Evolutionary conservation across 1,140 invertebrate genomes (phyloP), one percentile per base, ranked within the genome.

Genomic region (Anagrus nilaparvatae): DNA sequence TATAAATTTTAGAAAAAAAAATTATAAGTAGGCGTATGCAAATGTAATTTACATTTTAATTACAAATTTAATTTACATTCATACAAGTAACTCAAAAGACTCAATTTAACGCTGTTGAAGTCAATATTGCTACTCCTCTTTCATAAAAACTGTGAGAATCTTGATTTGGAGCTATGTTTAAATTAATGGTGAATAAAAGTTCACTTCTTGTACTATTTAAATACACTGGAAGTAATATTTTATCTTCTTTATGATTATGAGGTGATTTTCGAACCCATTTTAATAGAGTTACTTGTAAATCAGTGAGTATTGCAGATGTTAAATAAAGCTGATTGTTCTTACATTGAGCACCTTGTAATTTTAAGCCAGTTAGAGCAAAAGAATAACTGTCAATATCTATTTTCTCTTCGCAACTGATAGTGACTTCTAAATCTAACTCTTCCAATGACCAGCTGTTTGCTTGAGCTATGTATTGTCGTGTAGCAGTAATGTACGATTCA

Each of bases 401-500:
- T 52, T 69, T 76, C 54, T 71, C 75, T 44, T 60, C 71, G 25
- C 73, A 71, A 3, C 65, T 68, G 35, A 72, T 73, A 8, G 67
- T 75, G n/a, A 89, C 87, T 61, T 97, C 87, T 33, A 99, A 70
- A 32, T 87, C 78, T 1, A 99, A 72, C 67, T 99, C 95, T 69
- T 99, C 96, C 6, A 99, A 71, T 0, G 96, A 84, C 84, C 85
- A 89, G 47, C 84, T 86, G 51, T 88, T 88, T 1, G 83, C 84
- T 67, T 97, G 93, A 1, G 94, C 93, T 19, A 97, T 91, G 60
- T 90, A 97, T 56, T 97, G 94, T 18, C 96, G 75, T 3, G 95
- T 99, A 10, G 97, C 97, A 0, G 97, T 99, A 35, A 99, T 93
- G 61, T 97, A 99, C 7, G 96, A 96, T 65, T 99, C 96, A 0